A percentile compares a stretch with the other conserved stretches of the same genome.
phyloP scores from a whole-genome alignment of 2,113 vertebrate genomes.

The Sturnira hondurensis region DNA sequence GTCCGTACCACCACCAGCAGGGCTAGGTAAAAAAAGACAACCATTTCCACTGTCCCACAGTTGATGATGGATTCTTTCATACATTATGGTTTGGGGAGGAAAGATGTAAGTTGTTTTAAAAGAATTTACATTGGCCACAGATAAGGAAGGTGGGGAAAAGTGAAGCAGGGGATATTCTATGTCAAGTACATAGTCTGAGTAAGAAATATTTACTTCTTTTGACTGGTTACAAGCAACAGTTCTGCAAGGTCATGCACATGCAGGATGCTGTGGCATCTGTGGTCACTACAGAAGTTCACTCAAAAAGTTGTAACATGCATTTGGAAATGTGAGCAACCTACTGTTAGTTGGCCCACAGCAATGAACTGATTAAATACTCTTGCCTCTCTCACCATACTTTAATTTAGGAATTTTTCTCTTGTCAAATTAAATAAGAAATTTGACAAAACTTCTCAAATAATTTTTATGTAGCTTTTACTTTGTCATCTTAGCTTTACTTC shows the following conservation, averaged over 20 bases:
- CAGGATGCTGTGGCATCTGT: neutral
- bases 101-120: neutral
- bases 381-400: neutral
- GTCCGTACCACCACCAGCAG: neutral
- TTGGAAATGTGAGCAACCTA: neutral
- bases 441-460: neutral
- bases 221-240: neutral
- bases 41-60: neutral
- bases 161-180: too few species aligned
- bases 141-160: neutral
- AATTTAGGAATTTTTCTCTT: neutral
- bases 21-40: neutral
- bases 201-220: neutral
- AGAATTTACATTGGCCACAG: neutral
- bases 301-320: neutral
- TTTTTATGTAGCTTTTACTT: constrained; percentile 1
- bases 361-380: neutral
- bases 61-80: neutral
- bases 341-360: neutral
- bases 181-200: neutral
- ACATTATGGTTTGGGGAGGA: neutral
- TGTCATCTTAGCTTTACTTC: neutral
- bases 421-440: neutral
- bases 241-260: neutral
- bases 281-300: neutral